Conservation (phyloP, 1,140 invertebrate species). For the Sitodiplosis mosellana region DNA sequence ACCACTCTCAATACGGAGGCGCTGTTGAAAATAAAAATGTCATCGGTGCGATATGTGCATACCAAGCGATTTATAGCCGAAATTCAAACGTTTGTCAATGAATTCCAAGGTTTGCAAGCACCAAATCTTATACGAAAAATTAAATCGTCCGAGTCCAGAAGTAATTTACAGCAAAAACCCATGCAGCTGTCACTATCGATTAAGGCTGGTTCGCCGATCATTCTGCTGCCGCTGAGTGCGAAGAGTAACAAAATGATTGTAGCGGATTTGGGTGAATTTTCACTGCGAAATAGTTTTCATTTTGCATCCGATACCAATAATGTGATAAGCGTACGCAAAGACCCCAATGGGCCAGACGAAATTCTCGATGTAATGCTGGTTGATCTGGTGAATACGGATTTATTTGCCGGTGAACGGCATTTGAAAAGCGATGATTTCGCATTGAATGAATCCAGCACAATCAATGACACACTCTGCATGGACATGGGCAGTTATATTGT, state of each 20-base stretch:
- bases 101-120: conserved; percentile 68
- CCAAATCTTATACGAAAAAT: conserved; percentile 25
- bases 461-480: conserved; percentile 4
- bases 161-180: conserved; percentile 8
- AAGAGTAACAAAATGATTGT: conserved; percentile 58
- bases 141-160: conserved; percentile 13
- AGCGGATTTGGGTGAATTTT: conserved; percentile 63
- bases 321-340: conserved; percentile 32
- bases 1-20: conserved; percentile 35
- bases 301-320: conserved; percentile 31
- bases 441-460: neutral
- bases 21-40: conserved; percentile 61
- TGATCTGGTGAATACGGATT: conserved; percentile 63
- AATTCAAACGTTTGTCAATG: conserved; percentile 66
- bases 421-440: conserved; percentile 4
- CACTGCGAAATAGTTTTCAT: conserved; percentile 55
- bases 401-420: conserved; percentile 43
- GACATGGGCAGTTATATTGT: conserved; percentile 24
- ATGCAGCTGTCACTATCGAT: conserved; percentile 19
- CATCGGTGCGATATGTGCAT: conserved; percentile 80
- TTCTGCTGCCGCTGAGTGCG: conserved; percentile 74
- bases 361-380: conserved; percentile 62
- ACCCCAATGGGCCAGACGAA: conserved; percentile 15
- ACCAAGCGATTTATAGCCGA: conserved; percentile 85
- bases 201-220: conserved; percentile 51